Conservation (phyloP, 2,113 vertebrate species). For the Mandrillus leucophaeus region DNA sequence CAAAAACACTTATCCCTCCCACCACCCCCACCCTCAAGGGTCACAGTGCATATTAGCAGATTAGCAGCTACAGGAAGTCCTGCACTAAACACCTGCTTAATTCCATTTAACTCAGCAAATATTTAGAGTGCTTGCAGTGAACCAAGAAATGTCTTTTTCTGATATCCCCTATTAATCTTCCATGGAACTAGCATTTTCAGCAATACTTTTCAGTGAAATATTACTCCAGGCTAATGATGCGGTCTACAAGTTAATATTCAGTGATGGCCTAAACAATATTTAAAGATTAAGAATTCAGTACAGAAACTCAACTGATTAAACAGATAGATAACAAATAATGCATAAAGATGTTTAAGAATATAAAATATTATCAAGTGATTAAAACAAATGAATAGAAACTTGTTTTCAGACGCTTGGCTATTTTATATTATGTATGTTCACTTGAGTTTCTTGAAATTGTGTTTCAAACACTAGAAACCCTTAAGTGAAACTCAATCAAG, state of each 20-base stretch:
- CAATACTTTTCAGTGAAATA: background rate
- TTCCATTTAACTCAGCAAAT: background rate
- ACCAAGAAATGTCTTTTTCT: background rate
- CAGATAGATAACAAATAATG: background rate
- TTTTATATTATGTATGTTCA: background rate
- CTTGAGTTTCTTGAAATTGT: conserved; percentile 8
- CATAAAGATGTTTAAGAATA: background rate
- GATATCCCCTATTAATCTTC: background rate
- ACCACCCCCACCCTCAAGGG: background rate
- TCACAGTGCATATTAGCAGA: background rate
- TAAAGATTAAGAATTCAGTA: background rate
- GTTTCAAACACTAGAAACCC: background rate
- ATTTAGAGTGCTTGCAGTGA: background rate
- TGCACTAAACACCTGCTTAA: background rate
- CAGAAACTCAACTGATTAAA: background rate
- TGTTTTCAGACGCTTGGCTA: background rate
- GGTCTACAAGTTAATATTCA: background rate
- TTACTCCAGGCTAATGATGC: conserved; percentile 22
- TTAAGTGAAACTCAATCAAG: background rate
- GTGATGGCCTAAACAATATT: background rate
- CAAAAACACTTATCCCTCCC: background rate
- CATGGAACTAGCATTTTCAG: conserved; percentile 30
- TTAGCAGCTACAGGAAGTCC: background rate
- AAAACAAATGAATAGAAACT: background rate
- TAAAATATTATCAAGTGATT: background rate